Evolutionary conservation across 2,888 invertebrate species (phyloP), one percentile per base, ranked within the genome.

Genomic region (Anoplius nigerrimus): DNA sequence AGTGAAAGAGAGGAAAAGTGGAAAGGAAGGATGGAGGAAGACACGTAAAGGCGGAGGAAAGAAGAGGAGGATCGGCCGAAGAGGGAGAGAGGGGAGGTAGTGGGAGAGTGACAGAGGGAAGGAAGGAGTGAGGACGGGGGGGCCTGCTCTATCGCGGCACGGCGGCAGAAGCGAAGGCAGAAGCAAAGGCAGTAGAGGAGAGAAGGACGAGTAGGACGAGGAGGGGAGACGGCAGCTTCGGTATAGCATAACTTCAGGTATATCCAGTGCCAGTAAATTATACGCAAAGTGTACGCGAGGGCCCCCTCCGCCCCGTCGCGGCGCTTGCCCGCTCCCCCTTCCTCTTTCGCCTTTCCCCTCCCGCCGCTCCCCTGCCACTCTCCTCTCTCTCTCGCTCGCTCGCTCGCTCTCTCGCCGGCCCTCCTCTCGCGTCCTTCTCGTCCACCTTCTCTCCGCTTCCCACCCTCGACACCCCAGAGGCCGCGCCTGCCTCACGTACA

Each of bases 261-360:
- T 88, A 88, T 87, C 86, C 87, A 87, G 84, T 84, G 86, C 86
- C 86, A 88, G 87, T 88, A 88, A 88, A 88, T 88, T 88, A 87
- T 87, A 88, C 87, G 88, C 87, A 88, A 88, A 88, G 87, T 87
- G 88, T 87, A 87, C 88, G 86, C 82, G 86, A 84, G 83, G 84
- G 83, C 79, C 80, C 82, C 81, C 81, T 78, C 72, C 72, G 73
- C 74, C 80, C 76, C 79, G 70, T 70, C 72, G 73, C 78, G 72
- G 75, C 74, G 74, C 34, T 65, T 66, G 70, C 73, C 62, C 59
- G 55, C 34, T 54, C 71, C 73, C 62, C 73, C 71, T 73, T 78
- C 76, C 64, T 55, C 66, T 34, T 69, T 51, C 64, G 66, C 71
- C 69, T 69, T 63, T 27, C 62, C 63, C 74, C 66, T 62, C 66